Percentiles rank a stretch among this genome's conserved stretches.
These are phyloP conservation scores for Psittacula echo DNA, from an alignment of 2,797 vertebrate genomes.

Conservation along the genomic window DNA sequence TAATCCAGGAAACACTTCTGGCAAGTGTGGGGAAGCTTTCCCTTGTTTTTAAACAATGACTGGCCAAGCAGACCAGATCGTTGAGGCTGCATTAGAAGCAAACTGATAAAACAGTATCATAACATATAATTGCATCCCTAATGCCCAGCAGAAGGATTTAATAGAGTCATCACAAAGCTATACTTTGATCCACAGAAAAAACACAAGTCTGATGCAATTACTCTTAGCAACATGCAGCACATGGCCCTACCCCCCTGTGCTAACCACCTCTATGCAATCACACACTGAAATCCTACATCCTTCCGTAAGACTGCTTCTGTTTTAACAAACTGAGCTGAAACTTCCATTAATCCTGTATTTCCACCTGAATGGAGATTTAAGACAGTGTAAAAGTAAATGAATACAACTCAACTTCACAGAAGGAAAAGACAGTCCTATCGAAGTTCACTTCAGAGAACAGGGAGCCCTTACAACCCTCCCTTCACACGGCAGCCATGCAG, in stretches of 20 bases:
- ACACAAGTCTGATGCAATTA: background rate
- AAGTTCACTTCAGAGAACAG: background rate
- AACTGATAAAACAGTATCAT: background rate
- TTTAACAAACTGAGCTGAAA: background rate
- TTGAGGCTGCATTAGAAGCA: background rate
- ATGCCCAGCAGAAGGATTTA: background rate
- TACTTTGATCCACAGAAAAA: background rate
- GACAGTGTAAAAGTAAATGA: background rate
- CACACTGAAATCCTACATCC: background rate
- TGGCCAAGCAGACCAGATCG: background rate
- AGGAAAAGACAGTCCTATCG: background rate
- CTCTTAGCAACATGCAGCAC: background rate
- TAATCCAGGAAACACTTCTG: background rate
- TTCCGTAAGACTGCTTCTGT: background rate
- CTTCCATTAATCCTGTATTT: background rate
- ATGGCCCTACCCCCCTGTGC: background rate
- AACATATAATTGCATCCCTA: background rate
- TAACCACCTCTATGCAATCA: background rate
- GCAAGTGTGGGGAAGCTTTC: background rate
- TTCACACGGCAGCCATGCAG: background rate
- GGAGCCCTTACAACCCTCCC: background rate
- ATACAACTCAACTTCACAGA: background rate
- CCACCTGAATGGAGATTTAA: background rate
- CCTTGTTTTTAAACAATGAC: background rate
- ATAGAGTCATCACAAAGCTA: background rate